Percentiles rank a stretch among this genome's conserved stretches.
Evolutionary conservation across 1,140 invertebrate genomes (phyloP).

Genomic region (Bombus consobrinus): DNA sequence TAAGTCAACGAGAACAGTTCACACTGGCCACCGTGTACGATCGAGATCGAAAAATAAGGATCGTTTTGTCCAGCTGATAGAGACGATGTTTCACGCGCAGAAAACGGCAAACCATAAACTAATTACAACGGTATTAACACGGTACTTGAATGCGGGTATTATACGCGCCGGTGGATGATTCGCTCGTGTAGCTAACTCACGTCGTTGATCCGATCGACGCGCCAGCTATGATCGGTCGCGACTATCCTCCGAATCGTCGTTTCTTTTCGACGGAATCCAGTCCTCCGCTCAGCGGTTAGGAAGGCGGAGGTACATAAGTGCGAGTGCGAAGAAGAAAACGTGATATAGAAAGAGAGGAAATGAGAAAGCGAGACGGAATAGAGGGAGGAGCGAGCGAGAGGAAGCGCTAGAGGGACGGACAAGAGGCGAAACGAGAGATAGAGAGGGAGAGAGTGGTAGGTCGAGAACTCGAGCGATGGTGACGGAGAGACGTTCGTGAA

Average conservation of each 20-base stretch:
- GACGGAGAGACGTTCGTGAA: conserved; percentile 61
- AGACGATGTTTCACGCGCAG: background rate
- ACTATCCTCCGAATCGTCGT: conserved; percentile 83
- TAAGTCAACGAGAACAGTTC: conserved; percentile 27
- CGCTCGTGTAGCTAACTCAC: conserved; percentile 58
- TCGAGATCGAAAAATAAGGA: background rate
- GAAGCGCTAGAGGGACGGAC: conserved; percentile 51
- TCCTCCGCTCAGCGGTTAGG: conserved; percentile 65
- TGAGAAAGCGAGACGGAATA: conserved; percentile 58
- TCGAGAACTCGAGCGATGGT: conserved; percentile 62
- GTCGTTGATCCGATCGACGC: conserved; percentile 80
- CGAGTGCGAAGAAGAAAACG: conserved; percentile 47
- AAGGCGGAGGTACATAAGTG: conserved; percentile 63
- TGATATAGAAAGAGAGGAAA: conserved; percentile 52
- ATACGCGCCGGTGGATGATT: conserved; percentile 28
- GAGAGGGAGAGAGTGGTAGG: conserved; percentile 56
- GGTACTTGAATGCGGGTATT: conserved; percentile 25
- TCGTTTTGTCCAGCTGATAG: background rate
- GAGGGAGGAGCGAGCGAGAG: conserved; percentile 66
- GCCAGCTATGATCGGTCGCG: conserved; percentile 83
- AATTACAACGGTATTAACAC: conserved; percentile 20
- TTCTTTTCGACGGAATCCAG: conserved; percentile 81
- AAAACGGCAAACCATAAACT: background rate
- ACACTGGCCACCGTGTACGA: background rate
- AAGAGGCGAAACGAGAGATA: conserved; percentile 36